Base-by-base conservation (phyloP, 2,113 vertebrate genomes). In the Pseudopodoces humilis region DNA sequence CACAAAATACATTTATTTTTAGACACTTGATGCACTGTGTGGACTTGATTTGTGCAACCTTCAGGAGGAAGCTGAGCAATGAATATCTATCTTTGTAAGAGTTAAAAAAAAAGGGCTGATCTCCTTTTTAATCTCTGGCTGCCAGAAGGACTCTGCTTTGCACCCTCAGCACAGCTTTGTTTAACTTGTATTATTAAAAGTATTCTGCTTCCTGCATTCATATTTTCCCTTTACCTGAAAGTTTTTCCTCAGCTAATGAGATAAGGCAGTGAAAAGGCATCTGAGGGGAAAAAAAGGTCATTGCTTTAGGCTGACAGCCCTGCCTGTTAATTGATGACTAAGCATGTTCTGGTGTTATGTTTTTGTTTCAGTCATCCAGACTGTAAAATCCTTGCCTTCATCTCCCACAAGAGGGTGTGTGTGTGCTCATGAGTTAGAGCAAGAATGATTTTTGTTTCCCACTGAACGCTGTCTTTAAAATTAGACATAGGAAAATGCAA, bases 351-450 rank as follows among this genome's bases (percentile, higher is more conserved):
- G 23, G 16, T 88, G 47, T 46, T 59, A 31, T 0, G 9, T 19
- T 88, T 93, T 93, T 77, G 43, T 91, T 92, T 53, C 37, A n/a
- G 62, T 76, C 65, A 65, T 79, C 18, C 62, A 64, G 65, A 60
- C 53, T 86, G 39, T 83, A 24, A 74, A 88, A 50, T 70, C 14
- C 0, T 86, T 95, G n/a, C 93, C 64, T 78, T 46, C 28, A 5
- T 80, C 76, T 96, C 60, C 96, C 95, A 95, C 93, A 78, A 93
- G 92, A 93, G 93, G 94, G 90, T 2, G 88, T 78, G 24, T 43
- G 70, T 81, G 75, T 41, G n/a, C 55, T 31, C 9, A 3, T 4
- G n/a, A 86, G 24, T 15, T 25, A 67, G 17, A 79, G 60, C 60
- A 46, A 39, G 46, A 86, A 65, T 25, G 44, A 35, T 47, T 87